Conservation (phyloP, 2,797 vertebrate species). For the Dallia pectoralis region DNA sequence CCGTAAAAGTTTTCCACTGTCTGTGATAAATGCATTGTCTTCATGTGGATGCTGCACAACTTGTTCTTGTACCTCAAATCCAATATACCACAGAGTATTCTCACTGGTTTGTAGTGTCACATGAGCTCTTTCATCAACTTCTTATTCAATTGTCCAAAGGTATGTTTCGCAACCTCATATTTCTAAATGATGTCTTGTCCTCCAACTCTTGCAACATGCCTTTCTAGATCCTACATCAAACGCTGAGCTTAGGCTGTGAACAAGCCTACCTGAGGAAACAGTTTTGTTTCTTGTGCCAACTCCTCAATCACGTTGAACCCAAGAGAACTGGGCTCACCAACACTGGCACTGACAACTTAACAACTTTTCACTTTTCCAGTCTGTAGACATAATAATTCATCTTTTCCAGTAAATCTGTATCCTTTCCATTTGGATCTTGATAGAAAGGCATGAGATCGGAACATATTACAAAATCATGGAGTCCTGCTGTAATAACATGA, state of each 20-base stretch:
- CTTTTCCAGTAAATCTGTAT: conserved; percentile 26
- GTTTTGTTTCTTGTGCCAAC: neutral
- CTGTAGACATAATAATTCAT: conserved; percentile 9
- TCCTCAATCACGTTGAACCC: conserved; percentile 22
- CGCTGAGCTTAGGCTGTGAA: conserved; percentile 10
- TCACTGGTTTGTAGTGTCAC: no score
- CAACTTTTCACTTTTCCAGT: conserved; percentile 11
- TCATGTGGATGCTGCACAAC: no score
- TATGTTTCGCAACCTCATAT: neutral
- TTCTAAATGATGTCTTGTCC: conserved; percentile 18
- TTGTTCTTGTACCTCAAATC: neutral
- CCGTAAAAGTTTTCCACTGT: conserved; percentile 26
- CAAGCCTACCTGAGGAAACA: neutral
- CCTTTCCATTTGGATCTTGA: neutral
- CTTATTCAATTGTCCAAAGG: neutral
- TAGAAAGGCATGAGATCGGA: conserved; percentile 24
- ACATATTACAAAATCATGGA: no score
- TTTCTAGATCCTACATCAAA: neutral
- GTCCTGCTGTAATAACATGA: no score
- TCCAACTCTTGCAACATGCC: neutral
- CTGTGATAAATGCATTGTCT: neutral
- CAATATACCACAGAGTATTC: no score
- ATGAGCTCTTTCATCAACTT: neutral
- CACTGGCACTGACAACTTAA: neutral
- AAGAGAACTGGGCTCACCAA: neutral